Evolutionary conservation across 2,888 invertebrate genomes (phyloP), one percentile per base, ranked within the genome.

Genomic region (Scaeva pyrastri): DNA sequence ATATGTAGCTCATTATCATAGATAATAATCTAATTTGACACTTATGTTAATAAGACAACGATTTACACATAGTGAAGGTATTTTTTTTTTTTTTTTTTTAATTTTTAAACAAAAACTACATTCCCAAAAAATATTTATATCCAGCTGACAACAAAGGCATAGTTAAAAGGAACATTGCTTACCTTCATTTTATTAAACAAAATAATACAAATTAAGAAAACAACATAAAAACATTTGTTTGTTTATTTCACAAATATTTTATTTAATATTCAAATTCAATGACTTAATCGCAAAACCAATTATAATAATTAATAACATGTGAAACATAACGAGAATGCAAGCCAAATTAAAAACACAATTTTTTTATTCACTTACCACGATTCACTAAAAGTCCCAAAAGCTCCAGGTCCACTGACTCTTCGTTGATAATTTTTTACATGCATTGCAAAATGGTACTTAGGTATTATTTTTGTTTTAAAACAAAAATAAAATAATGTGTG

Each of bases 351-450:
- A 19, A 36, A 52, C 39, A 43, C 43, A 19, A 23, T 52, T 72
- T 19, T 3, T 19, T 43, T 73, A 66, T 64, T 31, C 71, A 88
- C 90, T 88, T 91, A 92, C 92, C 92, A 91, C 90, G 92, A 91
- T 89, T 92, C 91, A 89, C 90, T 91, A 89, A 91, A 91, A 89
- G 91, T 92, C 90, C 92, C 92, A 88, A 92, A 92, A 89, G 92
- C 92, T 91, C 92, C 92, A 90, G 92, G 92, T 90, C 92, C 92
- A 90, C 92, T 92, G 89, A 92, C 92, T 91, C 92, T 91, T 88
- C 92, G 91, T 90, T 92, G 92, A 89, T 91, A 91, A 89, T 92
- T 91, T 90, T 92, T 92, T 89, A 92, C 91, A 90, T 92, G 92
- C 92, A 92, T 92, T 89, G 77, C 86, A 86, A 86, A 64, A 71